Percentiles rank a stretch among this genome's conserved stretches.
phyloP scores from a whole-genome alignment of 2,888 invertebrate species.

The Xylocampa areola region DNA sequence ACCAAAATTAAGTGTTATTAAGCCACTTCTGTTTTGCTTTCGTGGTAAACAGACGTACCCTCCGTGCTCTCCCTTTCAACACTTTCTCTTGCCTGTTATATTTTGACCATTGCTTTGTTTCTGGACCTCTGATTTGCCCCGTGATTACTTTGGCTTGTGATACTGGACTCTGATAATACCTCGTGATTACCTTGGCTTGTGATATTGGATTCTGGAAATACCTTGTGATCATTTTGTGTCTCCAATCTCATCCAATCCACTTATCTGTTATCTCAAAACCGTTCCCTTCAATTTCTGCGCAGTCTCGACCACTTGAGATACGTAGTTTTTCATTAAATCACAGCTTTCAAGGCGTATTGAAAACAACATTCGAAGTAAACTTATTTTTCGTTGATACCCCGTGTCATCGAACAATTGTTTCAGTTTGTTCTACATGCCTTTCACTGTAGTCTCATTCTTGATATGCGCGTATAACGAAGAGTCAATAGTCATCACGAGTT shows the following conservation, averaged over 20 bases:
- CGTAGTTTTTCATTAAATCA: conserved; percentile 50
- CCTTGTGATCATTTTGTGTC: no score
- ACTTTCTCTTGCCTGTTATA: no score
- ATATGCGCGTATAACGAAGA: conserved; percentile 48
- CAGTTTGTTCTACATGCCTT: conserved; percentile 41
- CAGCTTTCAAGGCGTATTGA: conserved; percentile 50
- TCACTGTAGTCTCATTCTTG: conserved; percentile 26
- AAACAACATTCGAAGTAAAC: conserved; percentile 46
- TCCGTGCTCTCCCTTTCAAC: no score
- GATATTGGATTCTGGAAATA: no score
- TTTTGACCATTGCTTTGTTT: no score
- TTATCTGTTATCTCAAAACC: conserved; percentile 50
- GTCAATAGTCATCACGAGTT: conserved; percentile 51
- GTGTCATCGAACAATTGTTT: conserved; percentile 50
- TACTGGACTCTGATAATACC: no score
- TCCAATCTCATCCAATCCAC: conserved; percentile 51
- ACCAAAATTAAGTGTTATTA: no score
- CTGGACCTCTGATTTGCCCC: no score
- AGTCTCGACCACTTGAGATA: conserved; percentile 52
- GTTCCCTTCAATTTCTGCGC: conserved; percentile 49
- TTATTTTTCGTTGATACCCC: conserved; percentile 50
- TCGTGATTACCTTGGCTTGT: no score
- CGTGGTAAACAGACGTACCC: no score
- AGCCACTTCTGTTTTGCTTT: no score
- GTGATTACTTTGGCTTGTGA: no score